A percentile compares a stretch with the other conserved stretches of the same genome.
These are phyloP conservation scores for Dicrurus megarhynchus DNA, from an alignment of 2,113 vertebrate genomes.

Conservation along the genomic window DNA sequence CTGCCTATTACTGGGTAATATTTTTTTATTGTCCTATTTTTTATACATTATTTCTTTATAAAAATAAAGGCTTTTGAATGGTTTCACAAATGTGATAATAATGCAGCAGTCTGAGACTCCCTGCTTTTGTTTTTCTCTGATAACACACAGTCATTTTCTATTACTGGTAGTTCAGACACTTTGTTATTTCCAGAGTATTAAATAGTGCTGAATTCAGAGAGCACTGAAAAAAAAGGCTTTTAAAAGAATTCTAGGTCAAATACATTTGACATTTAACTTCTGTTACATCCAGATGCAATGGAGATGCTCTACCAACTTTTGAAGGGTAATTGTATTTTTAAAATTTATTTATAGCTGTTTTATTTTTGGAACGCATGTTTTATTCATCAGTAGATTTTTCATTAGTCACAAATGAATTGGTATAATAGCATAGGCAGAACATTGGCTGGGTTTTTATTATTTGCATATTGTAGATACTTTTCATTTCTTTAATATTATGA, in stretches of 20 bases:
- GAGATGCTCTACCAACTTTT: not conserved
- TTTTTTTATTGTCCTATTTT: not conserved
- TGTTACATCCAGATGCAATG: not conserved
- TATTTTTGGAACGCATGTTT: slow-evolving; percentile 27
- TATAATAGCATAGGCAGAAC: slow-evolving; percentile 40
- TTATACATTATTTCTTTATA: not conserved
- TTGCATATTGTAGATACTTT: slow-evolving; percentile 26
- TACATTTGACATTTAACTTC: not conserved
- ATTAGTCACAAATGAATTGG: slow-evolving; percentile 47
- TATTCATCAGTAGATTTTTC: slow-evolving; percentile 45
- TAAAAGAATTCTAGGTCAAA: not conserved
- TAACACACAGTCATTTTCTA: not conserved
- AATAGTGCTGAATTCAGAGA: not conserved
- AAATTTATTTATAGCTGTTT: slow-evolving; percentile 11
- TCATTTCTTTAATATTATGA: slow-evolving; percentile 42
- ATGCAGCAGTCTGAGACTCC: not conserved
- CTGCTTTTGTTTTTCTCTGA: not conserved
- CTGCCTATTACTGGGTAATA: not conserved
- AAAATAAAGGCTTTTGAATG: not conserved
- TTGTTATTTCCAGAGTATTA: not conserved
- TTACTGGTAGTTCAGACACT: not conserved
- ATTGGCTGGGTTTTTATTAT: not conserved
- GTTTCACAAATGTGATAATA: not conserved
- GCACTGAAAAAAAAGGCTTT: not conserved
- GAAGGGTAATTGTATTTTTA: not conserved